A percentile compares a stretch with the other conserved stretches of the same genome.
Evolutionary conservation across 2,888 invertebrate genomes (phyloP).

Genomic region (Agriopis aurantiaria): DNA sequence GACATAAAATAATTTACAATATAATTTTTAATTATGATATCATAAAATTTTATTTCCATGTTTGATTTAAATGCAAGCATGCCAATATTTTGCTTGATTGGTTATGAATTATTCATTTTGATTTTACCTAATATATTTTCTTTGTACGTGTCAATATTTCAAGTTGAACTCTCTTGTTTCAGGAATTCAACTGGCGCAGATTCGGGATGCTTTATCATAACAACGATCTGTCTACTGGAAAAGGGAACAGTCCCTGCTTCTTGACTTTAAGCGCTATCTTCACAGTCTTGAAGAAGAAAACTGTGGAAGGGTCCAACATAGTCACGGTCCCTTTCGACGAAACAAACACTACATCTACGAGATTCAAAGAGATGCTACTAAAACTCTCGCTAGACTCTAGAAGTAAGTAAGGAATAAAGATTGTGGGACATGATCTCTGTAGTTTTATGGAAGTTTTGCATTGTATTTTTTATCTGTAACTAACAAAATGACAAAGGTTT

Average conservation of each 20-base stretch:
- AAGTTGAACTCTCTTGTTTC: slow-evolving; percentile 61
- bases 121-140: neutral
- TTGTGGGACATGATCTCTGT: slow-evolving; percentile 29
- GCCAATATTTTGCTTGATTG: slow-evolving; percentile 7
- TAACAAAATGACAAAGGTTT: slow-evolving; percentile 9
- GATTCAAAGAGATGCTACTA: slow-evolving; percentile 86
- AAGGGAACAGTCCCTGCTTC: slow-evolving; percentile 92
- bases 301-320: slow-evolving; percentile 76
- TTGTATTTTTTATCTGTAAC: neutral
- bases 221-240: slow-evolving; percentile 85
- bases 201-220: slow-evolving; percentile 91
- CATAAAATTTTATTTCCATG: slow-evolving; percentile 16
- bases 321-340: slow-evolving; percentile 88
- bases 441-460: slow-evolving; percentile 4
- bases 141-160: neutral
- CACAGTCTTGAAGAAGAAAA: slow-evolving; percentile 73
- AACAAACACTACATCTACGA: slow-evolving; percentile 81
- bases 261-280: slow-evolving; percentile 91
- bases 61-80: slow-evolving; percentile 4
- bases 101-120: slow-evolving; percentile 2
- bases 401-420: slow-evolving; percentile 87
- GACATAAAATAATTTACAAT: neutral
- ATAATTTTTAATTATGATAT: neutral
- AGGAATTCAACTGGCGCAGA: slow-evolving; percentile 91
- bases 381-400: slow-evolving; percentile 88